Percentiles rank a stretch among this genome's conserved stretches.
Evolutionary conservation across 2,888 invertebrate species (phyloP).

Genomic region (Zaprionus obscuricornis): DNA sequence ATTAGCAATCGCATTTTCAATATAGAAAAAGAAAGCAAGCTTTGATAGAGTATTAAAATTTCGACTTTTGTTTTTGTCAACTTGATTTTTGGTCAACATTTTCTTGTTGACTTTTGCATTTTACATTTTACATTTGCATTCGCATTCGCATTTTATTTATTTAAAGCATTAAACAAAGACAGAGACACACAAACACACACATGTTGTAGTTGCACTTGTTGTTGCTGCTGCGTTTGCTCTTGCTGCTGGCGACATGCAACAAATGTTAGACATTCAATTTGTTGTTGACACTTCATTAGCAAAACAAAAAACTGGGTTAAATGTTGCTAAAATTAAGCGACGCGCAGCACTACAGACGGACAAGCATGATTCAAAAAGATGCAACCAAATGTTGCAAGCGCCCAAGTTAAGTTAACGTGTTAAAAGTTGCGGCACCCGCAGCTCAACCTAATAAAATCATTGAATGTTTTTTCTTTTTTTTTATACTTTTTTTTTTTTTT

Average conservation of each 20-base stretch:
- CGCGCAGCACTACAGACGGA: slow-evolving; percentile 27
- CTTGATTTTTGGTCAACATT: slow-evolving; percentile 9
- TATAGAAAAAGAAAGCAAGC: too few relatives aligned
- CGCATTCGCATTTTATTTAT: slow-evolving; percentile 64
- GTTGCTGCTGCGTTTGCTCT: slow-evolving; percentile 35
- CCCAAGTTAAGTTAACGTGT: slow-evolving; percentile 8
- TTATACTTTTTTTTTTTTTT: slow-evolving; percentile 2
- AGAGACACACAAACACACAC: slow-evolving; percentile 55
- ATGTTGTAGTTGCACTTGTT: slow-evolving; percentile 14
- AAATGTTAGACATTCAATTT: slow-evolving; percentile 82
- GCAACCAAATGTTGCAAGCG: slow-evolving; percentile 34
- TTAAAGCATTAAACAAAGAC: slow-evolving; percentile 78
- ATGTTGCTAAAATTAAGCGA: slow-evolving; percentile 78
- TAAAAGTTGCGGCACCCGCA: slow-evolving; percentile 11
- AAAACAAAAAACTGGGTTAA: slow-evolving; percentile 79
- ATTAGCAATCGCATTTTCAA: too few relatives aligned
- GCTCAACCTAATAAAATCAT: slow-evolving; percentile 71
- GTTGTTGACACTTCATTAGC: slow-evolving; percentile 82
- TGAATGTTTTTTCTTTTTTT: slow-evolving; percentile 14
- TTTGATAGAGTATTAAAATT: slow-evolving; percentile 33
- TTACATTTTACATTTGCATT: slow-evolving; percentile 47
- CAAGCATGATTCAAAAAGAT: too few relatives aligned
- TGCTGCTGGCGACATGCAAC: slow-evolving; percentile 74
- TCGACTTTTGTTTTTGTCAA: slow-evolving; percentile 4
- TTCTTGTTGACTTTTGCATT: slow-evolving; percentile 48